These are phyloP conservation scores for Cladorhizidae sp. DNA, from an alignment of 37 sponge, comb jelly and placozoan genomes.

Conservation along the genomic window DNA sequence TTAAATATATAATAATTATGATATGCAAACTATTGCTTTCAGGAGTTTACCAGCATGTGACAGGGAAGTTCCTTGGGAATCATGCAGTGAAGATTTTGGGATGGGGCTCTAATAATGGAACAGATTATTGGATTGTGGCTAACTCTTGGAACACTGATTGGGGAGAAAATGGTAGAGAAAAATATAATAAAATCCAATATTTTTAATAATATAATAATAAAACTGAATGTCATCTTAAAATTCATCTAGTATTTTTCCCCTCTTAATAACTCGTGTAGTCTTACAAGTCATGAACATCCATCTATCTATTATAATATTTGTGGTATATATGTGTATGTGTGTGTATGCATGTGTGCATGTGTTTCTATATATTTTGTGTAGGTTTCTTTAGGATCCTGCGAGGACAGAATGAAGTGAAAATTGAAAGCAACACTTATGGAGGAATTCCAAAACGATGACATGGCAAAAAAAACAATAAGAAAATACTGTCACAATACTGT, in stretches of 20 bases:
- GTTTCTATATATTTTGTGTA: background rate
- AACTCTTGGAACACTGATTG: conserved; percentile 98
- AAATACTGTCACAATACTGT: no score
- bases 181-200: no score
- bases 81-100: conserved; percentile 95
- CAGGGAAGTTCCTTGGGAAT: conserved; percentile 77
- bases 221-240: no score
- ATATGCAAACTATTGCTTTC: background rate
- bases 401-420: conserved; percentile 91
- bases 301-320: no score
- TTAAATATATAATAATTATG: no score
- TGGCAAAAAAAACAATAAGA: no score
- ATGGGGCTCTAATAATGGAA: conserved; percentile 92
- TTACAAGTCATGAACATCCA: no score
- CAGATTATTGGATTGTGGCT: conserved; percentile 94
- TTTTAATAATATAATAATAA: no score
- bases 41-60: conserved; percentile 89
- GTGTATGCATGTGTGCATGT: no score
- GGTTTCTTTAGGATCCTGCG: conserved; percentile 96
- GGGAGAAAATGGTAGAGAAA: conserved; percentile 98
- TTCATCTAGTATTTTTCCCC: no score
- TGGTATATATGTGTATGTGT: no score
- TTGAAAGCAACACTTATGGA: conserved; percentile 82
- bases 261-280: no score
- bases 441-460: conserved; percentile 81